Base-by-base conservation (phyloP, 1,140 invertebrate genomes). In the Protaetia brevitarsis region DNA sequence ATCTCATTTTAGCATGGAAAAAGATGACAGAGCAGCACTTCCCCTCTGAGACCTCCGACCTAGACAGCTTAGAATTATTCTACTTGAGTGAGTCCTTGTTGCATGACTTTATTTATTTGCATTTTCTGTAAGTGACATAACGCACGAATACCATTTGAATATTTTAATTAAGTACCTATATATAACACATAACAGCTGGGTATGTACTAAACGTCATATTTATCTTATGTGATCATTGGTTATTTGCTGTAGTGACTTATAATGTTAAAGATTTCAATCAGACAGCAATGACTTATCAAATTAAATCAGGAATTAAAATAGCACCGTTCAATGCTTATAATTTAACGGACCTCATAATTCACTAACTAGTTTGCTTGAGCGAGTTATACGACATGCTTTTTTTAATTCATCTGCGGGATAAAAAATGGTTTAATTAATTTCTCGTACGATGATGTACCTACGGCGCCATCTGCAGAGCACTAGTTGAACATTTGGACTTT, bases 81-180 rank as follows among this genome's bases (percentile, higher is more conserved):
- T 59, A 59, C 13, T 59, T 59, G 26, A 59, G 57, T 59, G 57
- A 59, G 57, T 59, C 41, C n/a, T n/a, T n/a, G 41, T 19, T 51
- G 41, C 41, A 51, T 51, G 41, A 16, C 3, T 13, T 51, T 21
- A 19, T 19, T 23, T 51, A 51, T 51, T 51, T 51, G 41, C 41
- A 51, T 51, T 51, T 51, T 51, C 41, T 51, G 26, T 51, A 19
- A 51, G 19, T 51, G 41, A 51, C 41, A 51, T 51, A 51, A 51
- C 19, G 41, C 19, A 23, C 41, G 41, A 51, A 51, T 23, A 23
- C 16, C 41, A 23, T 51, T 51, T 51, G 41, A 51, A 51, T 51
- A 51, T 51, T 19, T 19, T 51, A 51, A 51, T 51, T 51, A 51
- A 23, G 16, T 51, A 51, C 41, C 41, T 51, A 51, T 51, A 51